Base-by-base conservation (phyloP, 2,888 invertebrate genomes). In the Mimas tiliae region DNA sequence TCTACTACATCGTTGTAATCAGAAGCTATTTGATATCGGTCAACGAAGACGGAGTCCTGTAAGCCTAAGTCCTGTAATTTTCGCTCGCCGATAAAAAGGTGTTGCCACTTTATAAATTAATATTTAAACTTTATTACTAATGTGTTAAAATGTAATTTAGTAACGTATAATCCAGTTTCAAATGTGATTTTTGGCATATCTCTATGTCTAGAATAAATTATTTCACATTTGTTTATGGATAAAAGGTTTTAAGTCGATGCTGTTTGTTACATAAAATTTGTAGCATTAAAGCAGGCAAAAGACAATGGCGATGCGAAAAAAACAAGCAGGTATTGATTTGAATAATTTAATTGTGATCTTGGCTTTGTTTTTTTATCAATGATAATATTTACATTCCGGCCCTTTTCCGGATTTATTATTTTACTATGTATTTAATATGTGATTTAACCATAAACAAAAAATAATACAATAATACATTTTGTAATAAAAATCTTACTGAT, bases 21-120 rank as follows among this genome's bases (percentile, higher is more conserved):
- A 82, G 93, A 62, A 93, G 93, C 77, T 93, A 92, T 66, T 76
- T 92, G 79, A 86, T 92, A 77, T 92, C 92, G 8, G 87, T 91
- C 74, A 89, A 91, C 75, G 92, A 92, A 84, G 91, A 92, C 33
- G 92, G 91, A 0, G 89, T 90, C 27, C 73, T 92, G 74, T 93
- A 91, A 91, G 51, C 51, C 1, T n/a, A n/a, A n/a, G n/a, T n/a
- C n/a, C n/a, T n/a, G n/a, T n/a, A 14, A n/a, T 27, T 27, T 27
- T 4, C 27, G 33, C 16, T 55, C 38, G 38, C 6, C 4, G 27
- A 8, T 16, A 16, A 55, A 11, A n/a, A n/a, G n/a, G 16, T 58
- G 19, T 42, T 42, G 58, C 58, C 42, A 38, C 19, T 19, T 58
- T 42, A 55, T 38, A 38, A 19, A 19, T 58, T 42, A 58, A 1